Base-by-base conservation (phyloP, 2,888 invertebrate species). In the Cremastinae sp. region DNA sequence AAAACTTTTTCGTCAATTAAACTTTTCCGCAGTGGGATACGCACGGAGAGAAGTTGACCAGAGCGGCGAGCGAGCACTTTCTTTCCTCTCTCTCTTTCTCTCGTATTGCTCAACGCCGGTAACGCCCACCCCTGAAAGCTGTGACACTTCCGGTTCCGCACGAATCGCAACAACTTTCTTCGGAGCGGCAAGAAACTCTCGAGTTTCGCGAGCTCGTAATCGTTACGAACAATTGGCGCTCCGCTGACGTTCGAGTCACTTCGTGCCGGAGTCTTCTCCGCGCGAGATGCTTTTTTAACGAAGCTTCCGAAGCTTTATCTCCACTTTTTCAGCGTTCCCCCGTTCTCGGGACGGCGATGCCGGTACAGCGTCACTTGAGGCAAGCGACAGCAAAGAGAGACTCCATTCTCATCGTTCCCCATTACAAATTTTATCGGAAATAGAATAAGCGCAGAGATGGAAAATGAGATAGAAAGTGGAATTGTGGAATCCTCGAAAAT, bases 1-100 rank as follows among this genome's bases (percentile, higher is more conserved):
- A 62, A 62, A 62, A 53, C 45, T 66, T 54, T 47, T 47, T 70
- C 12, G 64, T 74, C 64, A 70, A 74, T 74, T 70, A 74, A 74
- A 74, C 59, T 68, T 74, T 70, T 49, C 14, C 69, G 41, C 36
- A 20, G 54, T 20, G 7, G 20, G 10, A 47, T n/a, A 45, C 18
- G 1, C 9, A 53, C n/a, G 10, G 8, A 38, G n/a, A 53, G 14
- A 34, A 16, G 10, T 18, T 9, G 61, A 54, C 18, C 10, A 41
- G 41, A 8, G 22, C 16, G 18, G 8, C 4, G 16, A 34, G 16
- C 9, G 7, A 4, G 8, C 4, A 16, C 16, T 28, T 10, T 16
- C 14, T 10, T 10, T 16, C 10, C 34, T 16, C 12, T 41, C 9
- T 56, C 56, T 36, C 38, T 2, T 34, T 18, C 16, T 4, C 2